Evolutionary conservation across 2,888 invertebrate genomes (phyloP), one percentile per base, ranked within the genome.

Genomic region (Nephrocerus scutellatus): DNA sequence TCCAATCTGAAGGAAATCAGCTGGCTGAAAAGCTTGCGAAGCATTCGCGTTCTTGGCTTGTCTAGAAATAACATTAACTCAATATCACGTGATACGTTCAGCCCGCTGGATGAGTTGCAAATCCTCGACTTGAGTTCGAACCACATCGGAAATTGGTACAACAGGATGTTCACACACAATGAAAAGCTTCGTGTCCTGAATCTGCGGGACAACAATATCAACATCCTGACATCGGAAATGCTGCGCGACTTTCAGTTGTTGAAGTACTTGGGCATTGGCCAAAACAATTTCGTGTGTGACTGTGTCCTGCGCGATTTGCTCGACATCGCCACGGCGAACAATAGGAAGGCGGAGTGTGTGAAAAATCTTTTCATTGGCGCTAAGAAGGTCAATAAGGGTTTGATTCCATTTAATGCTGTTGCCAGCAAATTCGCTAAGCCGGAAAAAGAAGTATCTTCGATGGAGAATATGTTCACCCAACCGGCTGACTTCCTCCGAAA

Each of bases 211-310:
- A 80, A 80, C 39, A 75, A 72, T 19, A 69, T 80, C 7, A 76
- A 74, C 33, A 51, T 75, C 6, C 63, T 81, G 6, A 70, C 75
- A 1, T 58, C 66, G 10, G 70, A 71, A 23, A 80, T 81, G 76
- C 53, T 75, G 0, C 47, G 58, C 10, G 80, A 81, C 47, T 65
- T 80, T 6, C 53, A 61, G 2, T 48, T 60, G 1, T 41, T 78
- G 2, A 54, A 66, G 0, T 72, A 70, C 38, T 43, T 81, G 1
- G 53, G 57, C 2, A 34, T 82, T 1, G 70, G 74, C 0, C 68
- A 67, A 0, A 82, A 82, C 52, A 71, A 72, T 6, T 71, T 80
- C 14, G 63, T 76, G 0, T 82, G 82, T 51, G 74, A 74, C 35
- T 79, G 80, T 42, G 59, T 70, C 4, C 56, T 73, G 0, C 68